phyloP scores from a whole-genome alignment of 2,113 vertebrate species.

The Gracilinanus agilis region DNA sequence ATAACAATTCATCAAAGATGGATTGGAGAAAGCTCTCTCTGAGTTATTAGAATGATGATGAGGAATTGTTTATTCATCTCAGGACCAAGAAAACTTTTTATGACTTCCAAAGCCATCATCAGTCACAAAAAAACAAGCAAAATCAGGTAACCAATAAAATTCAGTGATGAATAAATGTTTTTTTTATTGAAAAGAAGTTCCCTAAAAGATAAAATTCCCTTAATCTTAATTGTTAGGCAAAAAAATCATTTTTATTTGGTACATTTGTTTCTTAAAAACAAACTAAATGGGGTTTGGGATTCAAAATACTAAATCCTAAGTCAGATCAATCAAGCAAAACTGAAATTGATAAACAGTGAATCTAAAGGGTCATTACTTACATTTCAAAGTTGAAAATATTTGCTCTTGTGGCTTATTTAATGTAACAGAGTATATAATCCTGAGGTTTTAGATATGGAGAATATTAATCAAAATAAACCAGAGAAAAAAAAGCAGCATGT shows the following conservation, averaged over 20 bases:
- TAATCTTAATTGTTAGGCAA: not conserved
- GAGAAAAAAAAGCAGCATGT: not conserved
- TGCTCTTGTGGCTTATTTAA: not conserved
- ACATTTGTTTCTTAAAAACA: not conserved
- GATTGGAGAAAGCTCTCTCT: not conserved
- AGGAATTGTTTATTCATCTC: not conserved
- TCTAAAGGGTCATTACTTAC: not conserved
- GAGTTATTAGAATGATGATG: not conserved
- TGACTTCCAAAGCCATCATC: not conserved
- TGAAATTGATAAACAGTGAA: not conserved
- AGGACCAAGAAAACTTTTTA: not conserved
- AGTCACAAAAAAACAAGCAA: not conserved
- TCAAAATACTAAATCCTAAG: not conserved
- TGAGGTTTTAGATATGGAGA: not conserved
- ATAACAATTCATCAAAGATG: not conserved
- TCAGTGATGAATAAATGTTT: not conserved
- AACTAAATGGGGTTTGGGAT: not conserved
- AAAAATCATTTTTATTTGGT: not conserved
- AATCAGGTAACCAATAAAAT: not conserved
- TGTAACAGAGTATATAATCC: not conserved
- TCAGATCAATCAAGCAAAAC: not conserved
- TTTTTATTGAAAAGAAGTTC: not conserved
- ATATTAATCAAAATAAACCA: not conserved
- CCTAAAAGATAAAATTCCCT: not conserved
- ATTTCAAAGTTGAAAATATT: not conserved